Evolutionary conservation across 2,888 invertebrate species (phyloP), one percentile per base, ranked within the genome.

Genomic region (Elysia crispata): DNA sequence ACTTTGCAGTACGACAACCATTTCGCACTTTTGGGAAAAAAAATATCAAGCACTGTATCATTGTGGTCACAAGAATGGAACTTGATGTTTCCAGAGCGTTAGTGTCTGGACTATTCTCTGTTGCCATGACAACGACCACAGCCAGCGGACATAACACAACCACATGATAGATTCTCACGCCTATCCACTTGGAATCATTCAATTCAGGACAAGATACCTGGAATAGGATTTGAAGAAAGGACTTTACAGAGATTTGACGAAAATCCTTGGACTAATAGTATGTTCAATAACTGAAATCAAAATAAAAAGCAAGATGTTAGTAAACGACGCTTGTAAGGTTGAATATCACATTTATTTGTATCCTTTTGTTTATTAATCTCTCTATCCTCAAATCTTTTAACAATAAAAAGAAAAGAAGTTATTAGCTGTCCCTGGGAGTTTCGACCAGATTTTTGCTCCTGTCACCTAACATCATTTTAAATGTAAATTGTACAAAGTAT

Each of bases 131-230:
- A 30, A 81, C 74, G 1, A 83, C 33, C 20, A 80, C 75, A 31
- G 75, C 83, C n/a, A 84, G 67, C 0, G 80, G 79, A 3, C 77
- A 76, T n/a, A 84, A 75, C n/a, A 82, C 81, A n/a, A 84, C 81
- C 18, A 83, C 79, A 69, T 83, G 81, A 79, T 83, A 84, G 75
- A 86, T 86, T 66, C 85, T 83, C 81, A 86, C 64, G 1, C 82
- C 86, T 50, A 86, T 85, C 79, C 80, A 81, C 80, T 84, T 83
- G 30, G 84, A 85, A 76, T 86, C 86, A 80, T 86, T 86, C 76
- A 86, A 78, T n/a, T 84, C 85, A 18, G 83, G 83, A 20, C 81
- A 80, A 13, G 80, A 81, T 30, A 85, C 84, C 86, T 86, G 62
- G 0, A 11, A 0, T 41, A 33, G 8, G 66, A 8, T 23, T 3